Conservation (phyloP, 2,797 vertebrate species). For the Microcaecilia unicolor region DNA sequence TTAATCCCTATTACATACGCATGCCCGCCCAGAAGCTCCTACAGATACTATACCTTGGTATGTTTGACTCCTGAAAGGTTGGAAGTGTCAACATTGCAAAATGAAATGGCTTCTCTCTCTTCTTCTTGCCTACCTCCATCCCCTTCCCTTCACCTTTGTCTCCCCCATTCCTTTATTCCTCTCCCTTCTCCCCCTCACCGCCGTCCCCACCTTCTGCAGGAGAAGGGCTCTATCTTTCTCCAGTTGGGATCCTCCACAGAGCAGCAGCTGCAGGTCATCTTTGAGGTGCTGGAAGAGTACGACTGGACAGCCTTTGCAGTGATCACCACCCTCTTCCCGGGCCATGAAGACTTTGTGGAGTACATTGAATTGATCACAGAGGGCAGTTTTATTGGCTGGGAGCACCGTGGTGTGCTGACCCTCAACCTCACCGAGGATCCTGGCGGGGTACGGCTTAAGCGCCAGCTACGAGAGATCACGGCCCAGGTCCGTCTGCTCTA, state of each 20-base stretch:
- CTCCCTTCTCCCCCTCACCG: neutral
- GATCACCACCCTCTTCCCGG: slow-evolving; percentile 82
- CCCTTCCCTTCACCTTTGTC: no score
- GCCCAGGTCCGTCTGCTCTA: slow-evolving; percentile 90
- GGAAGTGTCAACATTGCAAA: no score
- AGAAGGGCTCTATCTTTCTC: slow-evolving; percentile 88
- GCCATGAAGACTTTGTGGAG: slow-evolving; percentile 85
- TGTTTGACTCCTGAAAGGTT: no score
- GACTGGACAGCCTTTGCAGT: slow-evolving; percentile 92
- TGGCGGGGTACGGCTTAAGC: slow-evolving; percentile 64
- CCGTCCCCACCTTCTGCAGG: slow-evolving; percentile 53
- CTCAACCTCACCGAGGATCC: slow-evolving; percentile 81
- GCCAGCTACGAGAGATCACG: slow-evolving; percentile 81
- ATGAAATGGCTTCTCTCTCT: no score
- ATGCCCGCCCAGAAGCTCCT: no score
- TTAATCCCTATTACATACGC: no score
- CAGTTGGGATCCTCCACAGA: slow-evolving; percentile 88
- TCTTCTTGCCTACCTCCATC: no score
- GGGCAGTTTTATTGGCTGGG: slow-evolving; percentile 91
- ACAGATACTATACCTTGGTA: no score
- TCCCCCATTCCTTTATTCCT: no score
- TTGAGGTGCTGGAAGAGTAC: slow-evolving; percentile 91
- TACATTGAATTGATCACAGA: slow-evolving; percentile 88
- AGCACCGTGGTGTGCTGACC: slow-evolving; percentile 85
- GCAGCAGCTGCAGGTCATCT: slow-evolving; percentile 87